These are phyloP conservation scores for Apamea anceps DNA, from an alignment of 2,888 invertebrate genomes.

Conservation along the genomic window DNA sequence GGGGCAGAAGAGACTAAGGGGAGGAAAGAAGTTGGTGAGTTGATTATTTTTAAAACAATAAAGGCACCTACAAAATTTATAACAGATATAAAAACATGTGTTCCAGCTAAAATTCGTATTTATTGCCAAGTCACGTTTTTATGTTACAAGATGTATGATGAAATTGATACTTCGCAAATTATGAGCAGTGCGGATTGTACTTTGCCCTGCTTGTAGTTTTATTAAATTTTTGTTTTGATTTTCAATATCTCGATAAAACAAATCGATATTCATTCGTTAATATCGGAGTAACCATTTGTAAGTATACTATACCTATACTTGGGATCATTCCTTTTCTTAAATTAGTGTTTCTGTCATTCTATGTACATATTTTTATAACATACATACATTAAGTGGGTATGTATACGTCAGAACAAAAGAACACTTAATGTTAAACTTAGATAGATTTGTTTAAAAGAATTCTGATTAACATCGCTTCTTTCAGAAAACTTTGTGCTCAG, in stretches of 20 bases:
- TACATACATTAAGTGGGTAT: not conserved
- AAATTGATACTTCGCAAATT: not conserved
- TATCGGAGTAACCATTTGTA: not conserved
- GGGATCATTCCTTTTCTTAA: no score
- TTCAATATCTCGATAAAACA: not conserved
- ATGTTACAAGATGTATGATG: not conserved
- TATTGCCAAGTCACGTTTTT: not conserved
- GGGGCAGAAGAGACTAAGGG: conserved; percentile 92
- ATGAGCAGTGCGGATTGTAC: not conserved
- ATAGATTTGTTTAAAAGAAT: not conserved
- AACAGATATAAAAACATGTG: not conserved
- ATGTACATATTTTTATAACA: not conserved
- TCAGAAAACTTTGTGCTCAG: conserved; percentile 78
- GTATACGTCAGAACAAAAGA: not conserved
- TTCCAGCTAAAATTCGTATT: not conserved
- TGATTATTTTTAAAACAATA: conserved; percentile 1
- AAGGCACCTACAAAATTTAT: no score
- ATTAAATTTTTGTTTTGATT: conserved; percentile 8
- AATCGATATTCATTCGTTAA: not conserved
- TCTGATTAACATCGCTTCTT: conserved; percentile 5
- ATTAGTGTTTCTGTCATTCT: not conserved
- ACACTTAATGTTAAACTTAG: not conserved
- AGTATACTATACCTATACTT: not conserved
- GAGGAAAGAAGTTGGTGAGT: conserved; percentile 87
- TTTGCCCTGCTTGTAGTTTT: conserved; percentile 3